Evolutionary conservation across 2,797 vertebrate genomes (phyloP), one percentile per base, ranked within the genome.

Genomic region (Nasua narica): DNA sequence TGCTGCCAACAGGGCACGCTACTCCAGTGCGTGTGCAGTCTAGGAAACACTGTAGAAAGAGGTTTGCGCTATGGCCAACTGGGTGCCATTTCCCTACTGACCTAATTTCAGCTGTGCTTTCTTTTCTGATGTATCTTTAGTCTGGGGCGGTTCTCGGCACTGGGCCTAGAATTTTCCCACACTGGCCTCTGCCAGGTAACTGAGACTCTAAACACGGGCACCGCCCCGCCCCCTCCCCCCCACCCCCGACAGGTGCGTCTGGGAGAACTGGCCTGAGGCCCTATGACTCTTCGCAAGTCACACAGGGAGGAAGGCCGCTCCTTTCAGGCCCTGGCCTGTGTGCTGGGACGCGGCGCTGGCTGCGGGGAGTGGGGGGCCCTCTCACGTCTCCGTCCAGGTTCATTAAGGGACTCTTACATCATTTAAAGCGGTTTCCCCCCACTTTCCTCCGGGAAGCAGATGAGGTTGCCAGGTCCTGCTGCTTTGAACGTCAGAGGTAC

Each of bases 401-500:
- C 65, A 86, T 11, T 27, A 40, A 90, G n/a, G n/a, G 54, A 82
- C 54, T 60, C 35, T 43, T 32, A 35, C 48, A 18, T 95, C 48
- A 69, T 27, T 77, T 84, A 86, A 90, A 74, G n/a, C 40, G 46
- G 25, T 87, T 91, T 62, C 18, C n/a, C 27, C 35, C 48, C 15
- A 48, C 77, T 65, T 93, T 93, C 65, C 19, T 50, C 43, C 15
- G 43, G 67, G 72, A 95, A 86, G 72, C 81, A 92, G 92, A 93
- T 40, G 37, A 56, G 76, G 25, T 79, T 58, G 79, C n/a, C 19
- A 94, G 58, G 88, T 56, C 19, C 16, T 35, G 37, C 62, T 72
- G 48, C 69, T 86, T 89, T 69, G 52, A 70, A 97, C 86, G 76
- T 77, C 27, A 74, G 72, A 89, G 76, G 78, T 13, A 90, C 52